Evolutionary conservation across 2,888 invertebrate genomes (phyloP).

Genomic region (Ornithoptera alexandrae): DNA sequence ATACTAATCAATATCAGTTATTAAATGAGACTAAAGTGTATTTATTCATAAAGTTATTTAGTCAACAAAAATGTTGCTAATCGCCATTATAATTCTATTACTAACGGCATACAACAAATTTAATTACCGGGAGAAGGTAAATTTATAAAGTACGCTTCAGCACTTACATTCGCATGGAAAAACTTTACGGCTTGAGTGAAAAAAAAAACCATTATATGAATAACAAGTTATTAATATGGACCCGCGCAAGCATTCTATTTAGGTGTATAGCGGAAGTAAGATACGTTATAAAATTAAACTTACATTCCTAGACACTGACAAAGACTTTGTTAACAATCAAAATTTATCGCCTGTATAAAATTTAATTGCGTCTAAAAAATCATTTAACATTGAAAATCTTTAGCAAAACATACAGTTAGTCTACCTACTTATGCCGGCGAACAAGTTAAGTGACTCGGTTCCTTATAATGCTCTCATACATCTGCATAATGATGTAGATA

Average conservation of each 20-base stretch:
- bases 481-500: constrained; percentile 25
- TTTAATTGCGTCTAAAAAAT: constrained; percentile 9
- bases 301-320: constrained; percentile 1
- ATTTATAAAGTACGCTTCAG: too few relatives aligned
- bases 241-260: background rate
- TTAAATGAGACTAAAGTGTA: too few relatives aligned
- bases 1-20: too few relatives aligned
- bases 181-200: background rate
- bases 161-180: background rate
- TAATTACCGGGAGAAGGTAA: too few relatives aligned
- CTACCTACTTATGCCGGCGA: constrained; percentile 29
- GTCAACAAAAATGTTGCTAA: too few relatives aligned
- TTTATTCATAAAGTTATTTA: too few relatives aligned
- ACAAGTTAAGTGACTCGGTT: constrained; percentile 28
- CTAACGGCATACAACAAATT: too few relatives aligned
- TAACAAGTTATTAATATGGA: too few relatives aligned
- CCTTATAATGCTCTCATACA: constrained; percentile 12
- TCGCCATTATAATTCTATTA: too few relatives aligned
- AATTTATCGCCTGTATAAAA: constrained; percentile 3
- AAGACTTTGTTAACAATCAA: constrained; percentile 11
- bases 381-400: constrained; percentile 29
- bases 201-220: background rate
- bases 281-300: background rate
- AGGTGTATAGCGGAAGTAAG: constrained; percentile 7
- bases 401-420: constrained; percentile 34